Conservation (phyloP, 2,888 invertebrate species). For the Choreutis nemorana region DNA sequence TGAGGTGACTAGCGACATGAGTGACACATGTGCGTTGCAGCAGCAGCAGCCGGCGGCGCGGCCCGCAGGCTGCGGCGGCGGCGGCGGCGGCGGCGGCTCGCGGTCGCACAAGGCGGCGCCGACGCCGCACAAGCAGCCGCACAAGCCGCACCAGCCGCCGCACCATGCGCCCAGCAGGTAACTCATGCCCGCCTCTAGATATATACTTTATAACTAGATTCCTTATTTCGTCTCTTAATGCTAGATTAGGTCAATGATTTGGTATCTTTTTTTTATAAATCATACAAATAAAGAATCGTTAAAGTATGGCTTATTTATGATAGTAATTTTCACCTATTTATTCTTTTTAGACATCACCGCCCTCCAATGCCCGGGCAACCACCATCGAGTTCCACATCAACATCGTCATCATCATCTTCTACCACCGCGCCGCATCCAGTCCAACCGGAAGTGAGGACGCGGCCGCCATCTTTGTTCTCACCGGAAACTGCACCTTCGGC, state of each 20-base stretch:
- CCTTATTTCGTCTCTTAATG: too few species aligned
- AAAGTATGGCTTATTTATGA: too few species aligned
- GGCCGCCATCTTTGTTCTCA: slow-evolving; percentile 71
- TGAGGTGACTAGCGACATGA: too few species aligned
- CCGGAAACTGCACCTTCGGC: slow-evolving; percentile 68
- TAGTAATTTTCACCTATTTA: too few species aligned
- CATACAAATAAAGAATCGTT: too few species aligned
- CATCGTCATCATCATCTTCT: background rate
- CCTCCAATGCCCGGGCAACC: slow-evolving; percentile 32
- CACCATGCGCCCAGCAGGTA: slow-evolving; percentile 18
- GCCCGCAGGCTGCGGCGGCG: too few species aligned
- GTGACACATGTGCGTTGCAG: too few species aligned
- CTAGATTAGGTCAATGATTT: too few species aligned
- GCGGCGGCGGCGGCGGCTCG: slow-evolving; percentile 6
- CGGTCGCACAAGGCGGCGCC: slow-evolving; percentile 30
- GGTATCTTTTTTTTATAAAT: too few species aligned
- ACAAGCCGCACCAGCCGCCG: slow-evolving; percentile 16
- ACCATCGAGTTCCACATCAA: slow-evolving; percentile 6
- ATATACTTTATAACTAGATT: too few species aligned
- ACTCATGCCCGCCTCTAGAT: slow-evolving; percentile 20
- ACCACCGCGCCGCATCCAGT: slow-evolving; percentile 12
- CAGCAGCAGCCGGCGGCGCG: too few species aligned
- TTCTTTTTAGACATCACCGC: slow-evolving; percentile 14
- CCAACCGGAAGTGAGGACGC: slow-evolving; percentile 31
- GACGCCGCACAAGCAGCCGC: slow-evolving; percentile 27